Conservation (phyloP, 64 coral and sea anemone species). For the Stichodactyla helianthus region DNA sequence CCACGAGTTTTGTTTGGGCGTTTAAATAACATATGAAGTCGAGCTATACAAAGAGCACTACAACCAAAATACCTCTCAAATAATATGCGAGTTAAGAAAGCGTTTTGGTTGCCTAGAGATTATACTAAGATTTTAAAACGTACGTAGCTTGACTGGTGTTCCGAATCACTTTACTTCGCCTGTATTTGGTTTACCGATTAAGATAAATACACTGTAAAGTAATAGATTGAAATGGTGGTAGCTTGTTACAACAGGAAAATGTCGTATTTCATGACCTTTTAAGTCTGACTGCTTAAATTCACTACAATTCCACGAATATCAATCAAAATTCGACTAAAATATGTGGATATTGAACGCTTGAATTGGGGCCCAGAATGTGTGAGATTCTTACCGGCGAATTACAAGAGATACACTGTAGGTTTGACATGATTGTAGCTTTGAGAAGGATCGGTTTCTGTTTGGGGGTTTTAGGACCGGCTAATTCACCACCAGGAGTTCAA, state of each 20-base stretch:
- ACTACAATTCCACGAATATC: background rate
- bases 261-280: conserved; percentile 14
- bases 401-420: conserved; percentile 11
- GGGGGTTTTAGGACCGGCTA: background rate
- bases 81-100: background rate
- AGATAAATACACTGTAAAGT: background rate
- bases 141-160: background rate
- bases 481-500: background rate
- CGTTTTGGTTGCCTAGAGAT: background rate
- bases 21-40: background rate
- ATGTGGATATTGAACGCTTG: background rate
- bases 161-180: background rate
- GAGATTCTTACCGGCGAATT: conserved; percentile 21
- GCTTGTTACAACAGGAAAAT: conserved; percentile 9
- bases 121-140: background rate
- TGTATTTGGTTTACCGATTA: background rate
- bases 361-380: background rate
- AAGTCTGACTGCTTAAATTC: background rate
- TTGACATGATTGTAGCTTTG: conserved; percentile 8
- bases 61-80: background rate
- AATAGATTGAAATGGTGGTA: background rate
- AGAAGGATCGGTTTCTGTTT: background rate
- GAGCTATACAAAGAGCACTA: background rate
- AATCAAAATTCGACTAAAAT: no score
- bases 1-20: background rate